Percentiles rank a stretch among this genome's conserved stretches.
Conservation (phyloP, 1,140 invertebrate genomes). For the Halesus radiatus region DNA sequence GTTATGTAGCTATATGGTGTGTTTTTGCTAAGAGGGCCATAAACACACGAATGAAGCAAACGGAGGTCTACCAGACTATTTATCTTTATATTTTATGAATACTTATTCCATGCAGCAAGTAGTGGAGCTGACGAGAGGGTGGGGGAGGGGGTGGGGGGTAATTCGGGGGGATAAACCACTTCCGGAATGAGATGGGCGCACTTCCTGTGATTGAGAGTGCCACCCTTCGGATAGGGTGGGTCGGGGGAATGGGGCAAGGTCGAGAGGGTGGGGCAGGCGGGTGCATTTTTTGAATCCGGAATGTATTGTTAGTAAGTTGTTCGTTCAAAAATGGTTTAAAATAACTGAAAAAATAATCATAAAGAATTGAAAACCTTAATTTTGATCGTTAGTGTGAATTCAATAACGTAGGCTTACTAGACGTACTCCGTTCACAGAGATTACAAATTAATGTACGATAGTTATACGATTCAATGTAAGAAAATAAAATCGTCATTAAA, state of each 20-base stretch:
- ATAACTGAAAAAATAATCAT: too few species aligned
- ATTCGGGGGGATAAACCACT: conserved; percentile 65
- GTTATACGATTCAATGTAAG: too few species aligned
- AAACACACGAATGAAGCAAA: conserved; percentile 22
- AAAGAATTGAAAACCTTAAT: too few species aligned
- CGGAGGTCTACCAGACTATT: conserved; percentile 37
- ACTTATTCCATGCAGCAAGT: conserved; percentile 37
- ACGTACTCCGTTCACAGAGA: too few species aligned
- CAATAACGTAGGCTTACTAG: too few species aligned
- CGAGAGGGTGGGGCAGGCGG: conserved; percentile 9
- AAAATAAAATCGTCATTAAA: too few species aligned
- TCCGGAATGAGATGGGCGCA: conserved; percentile 71
- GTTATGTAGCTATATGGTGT: background rate
- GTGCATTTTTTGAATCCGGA: conserved; percentile 7
- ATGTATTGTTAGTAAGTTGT: too few species aligned
- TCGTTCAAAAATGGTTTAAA: too few species aligned
- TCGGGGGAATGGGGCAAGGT: conserved; percentile 29
- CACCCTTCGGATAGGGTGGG: conserved; percentile 53
- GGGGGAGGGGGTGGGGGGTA: background rate
- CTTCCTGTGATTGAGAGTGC: conserved; percentile 71
- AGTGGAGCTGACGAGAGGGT: conserved; percentile 11
- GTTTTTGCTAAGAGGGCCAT: conserved; percentile 19
- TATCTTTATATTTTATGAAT: conserved; percentile 52
- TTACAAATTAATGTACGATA: too few species aligned
- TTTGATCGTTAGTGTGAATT: too few species aligned